These are phyloP conservation scores for Cepphus grylle DNA, from an alignment of 2,113 vertebrate species.

Conservation along the genomic window DNA sequence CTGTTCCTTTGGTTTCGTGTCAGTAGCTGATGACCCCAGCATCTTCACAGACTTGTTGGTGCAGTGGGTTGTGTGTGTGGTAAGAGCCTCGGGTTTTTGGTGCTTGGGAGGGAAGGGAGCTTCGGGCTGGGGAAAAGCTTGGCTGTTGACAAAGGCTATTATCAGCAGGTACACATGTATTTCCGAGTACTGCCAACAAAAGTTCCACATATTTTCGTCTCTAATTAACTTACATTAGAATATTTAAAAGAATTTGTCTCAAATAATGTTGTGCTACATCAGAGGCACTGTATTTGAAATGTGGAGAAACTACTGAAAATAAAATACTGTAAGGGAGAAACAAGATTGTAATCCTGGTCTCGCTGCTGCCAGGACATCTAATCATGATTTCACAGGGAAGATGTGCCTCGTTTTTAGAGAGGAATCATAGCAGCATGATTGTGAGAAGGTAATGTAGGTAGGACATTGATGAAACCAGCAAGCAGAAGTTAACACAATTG, in stretches of 20 bases:
- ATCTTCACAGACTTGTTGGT: neutral
- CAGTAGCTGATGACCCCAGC: neutral
- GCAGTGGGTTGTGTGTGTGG: neutral
- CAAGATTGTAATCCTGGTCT: neutral
- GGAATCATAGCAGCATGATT: neutral
- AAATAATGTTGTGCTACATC: neutral
- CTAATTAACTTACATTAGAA: neutral
- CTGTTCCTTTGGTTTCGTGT: neutral
- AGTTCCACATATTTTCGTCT: neutral
- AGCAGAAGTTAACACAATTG: neutral
- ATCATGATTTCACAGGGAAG: neutral
- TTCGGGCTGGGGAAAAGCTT: neutral
- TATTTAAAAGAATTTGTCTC: neutral
- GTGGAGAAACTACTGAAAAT: neutral
- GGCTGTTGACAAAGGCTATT: neutral
- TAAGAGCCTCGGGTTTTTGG: neutral
- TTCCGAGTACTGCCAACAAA: neutral
- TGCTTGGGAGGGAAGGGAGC: neutral
- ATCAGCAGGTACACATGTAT: neutral
- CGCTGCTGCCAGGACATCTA: neutral
- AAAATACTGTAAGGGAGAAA: neutral
- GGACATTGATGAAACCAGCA: neutral
- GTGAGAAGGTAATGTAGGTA: neutral
- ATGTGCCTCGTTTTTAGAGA: neutral
- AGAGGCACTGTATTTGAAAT: neutral